Evolutionary conservation across 1,140 invertebrate genomes (phyloP).

Genomic region (Oncopodura yosiiana): DNA sequence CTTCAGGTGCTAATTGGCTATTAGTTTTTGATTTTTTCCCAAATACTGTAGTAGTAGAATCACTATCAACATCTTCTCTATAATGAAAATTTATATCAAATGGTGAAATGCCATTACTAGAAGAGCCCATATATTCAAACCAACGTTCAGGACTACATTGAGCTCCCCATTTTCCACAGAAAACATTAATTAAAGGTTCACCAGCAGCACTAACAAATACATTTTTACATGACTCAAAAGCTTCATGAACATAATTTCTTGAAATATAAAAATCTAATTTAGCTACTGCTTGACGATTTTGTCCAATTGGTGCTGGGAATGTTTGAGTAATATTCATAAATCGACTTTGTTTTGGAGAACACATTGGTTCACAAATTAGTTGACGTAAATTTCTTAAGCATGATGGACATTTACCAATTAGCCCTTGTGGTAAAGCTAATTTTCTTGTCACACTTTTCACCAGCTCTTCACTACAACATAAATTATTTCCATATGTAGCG

Average conservation of each 20-base stretch:
- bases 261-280: constrained; percentile 53
- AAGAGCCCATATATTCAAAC: constrained; percentile 65
- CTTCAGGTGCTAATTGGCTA: constrained; percentile 43
- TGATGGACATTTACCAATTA: constrained; percentile 69
- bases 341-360: constrained; percentile 59
- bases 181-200: constrained; percentile 58
- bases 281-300: constrained; percentile 39
- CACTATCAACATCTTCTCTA: constrained; percentile 36
- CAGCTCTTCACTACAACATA: constrained; percentile 63
- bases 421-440: constrained; percentile 52
- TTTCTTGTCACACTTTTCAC: constrained; percentile 51
- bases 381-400: constrained; percentile 71
- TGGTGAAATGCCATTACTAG: constrained; percentile 55
- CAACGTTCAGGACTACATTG: constrained; percentile 48
- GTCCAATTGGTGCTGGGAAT: background rate
- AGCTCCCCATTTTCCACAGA: constrained; percentile 63
- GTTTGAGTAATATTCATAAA: constrained; percentile 56
- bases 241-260: constrained; percentile 55
- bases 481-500: constrained; percentile 27
- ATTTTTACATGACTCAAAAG: constrained; percentile 69
- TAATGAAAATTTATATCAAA: constrained; percentile 68
- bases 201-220: constrained; percentile 68
- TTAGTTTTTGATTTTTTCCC: constrained; percentile 33
- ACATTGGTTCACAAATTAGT: constrained; percentile 73
- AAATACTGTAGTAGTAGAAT: background rate